Percentiles rank a stretch among this genome's conserved stretches.
Evolutionary conservation across 2,797 vertebrate genomes (phyloP).

Genomic region (Hypotaenidia okinawae): DNA sequence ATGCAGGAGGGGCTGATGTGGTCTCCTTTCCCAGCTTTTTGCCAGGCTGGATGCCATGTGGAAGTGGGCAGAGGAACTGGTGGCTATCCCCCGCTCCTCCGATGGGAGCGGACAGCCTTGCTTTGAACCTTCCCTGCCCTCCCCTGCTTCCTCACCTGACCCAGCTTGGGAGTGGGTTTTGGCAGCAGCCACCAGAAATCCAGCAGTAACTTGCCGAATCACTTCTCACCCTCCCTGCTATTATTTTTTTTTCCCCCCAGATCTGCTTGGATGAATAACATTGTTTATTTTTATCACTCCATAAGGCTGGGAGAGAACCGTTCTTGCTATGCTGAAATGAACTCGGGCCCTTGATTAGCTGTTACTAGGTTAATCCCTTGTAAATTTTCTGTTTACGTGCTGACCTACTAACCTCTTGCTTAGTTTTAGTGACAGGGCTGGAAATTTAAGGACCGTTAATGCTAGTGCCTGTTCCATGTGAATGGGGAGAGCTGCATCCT

Average conservation of each 20-base stretch:
- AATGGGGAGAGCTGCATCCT: neutral
- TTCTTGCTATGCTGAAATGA: neutral
- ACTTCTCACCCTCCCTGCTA: neutral
- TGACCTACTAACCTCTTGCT: conserved; percentile 53
- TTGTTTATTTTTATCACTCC: conserved; percentile 26
- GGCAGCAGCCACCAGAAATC: neutral
- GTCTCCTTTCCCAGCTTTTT: neutral
- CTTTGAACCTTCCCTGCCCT: neutral
- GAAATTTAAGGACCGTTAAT: neutral
- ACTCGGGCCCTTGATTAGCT: neutral
- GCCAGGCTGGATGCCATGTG: rapidly evolving
- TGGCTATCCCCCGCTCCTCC: neutral
- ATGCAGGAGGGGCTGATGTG: neutral
- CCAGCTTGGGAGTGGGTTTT: conserved; percentile 13
- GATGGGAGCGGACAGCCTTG: rapidly evolving
- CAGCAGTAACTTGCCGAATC: conserved; percentile 10
- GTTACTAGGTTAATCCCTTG: conserved; percentile 54
- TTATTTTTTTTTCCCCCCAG: neutral
- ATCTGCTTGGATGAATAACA: conserved; percentile 34
- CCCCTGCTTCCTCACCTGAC: neutral
- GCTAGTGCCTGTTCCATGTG: neutral
- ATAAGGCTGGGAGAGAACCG: conserved; percentile 14
- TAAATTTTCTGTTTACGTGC: neutral
- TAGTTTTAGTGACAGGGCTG: neutral
- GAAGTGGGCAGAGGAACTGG: neutral